A percentile compares a stretch with the other conserved stretches of the same genome.
Evolutionary conservation across 2,113 vertebrate species (phyloP).

Genomic region (Heterotis niloticus): DNA sequence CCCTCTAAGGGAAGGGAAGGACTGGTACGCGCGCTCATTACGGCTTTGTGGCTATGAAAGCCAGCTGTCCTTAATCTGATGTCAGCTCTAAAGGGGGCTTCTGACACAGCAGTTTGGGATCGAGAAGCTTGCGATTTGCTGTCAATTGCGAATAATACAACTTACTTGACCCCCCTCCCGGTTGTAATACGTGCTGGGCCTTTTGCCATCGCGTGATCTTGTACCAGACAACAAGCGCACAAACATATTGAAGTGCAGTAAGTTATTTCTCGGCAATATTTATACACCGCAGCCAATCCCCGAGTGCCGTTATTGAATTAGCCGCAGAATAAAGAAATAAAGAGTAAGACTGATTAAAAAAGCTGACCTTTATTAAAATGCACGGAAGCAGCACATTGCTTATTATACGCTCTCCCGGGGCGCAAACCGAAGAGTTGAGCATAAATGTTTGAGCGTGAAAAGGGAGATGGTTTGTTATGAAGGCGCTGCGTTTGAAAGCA

Average conservation of each 20-base stretch:
- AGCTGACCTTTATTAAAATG: slow-evolving; percentile 68
- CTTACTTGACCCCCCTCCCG: slow-evolving; percentile 3
- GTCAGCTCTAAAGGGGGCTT: neutral
- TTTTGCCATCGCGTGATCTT: slow-evolving; percentile 5
- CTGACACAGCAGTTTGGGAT: neutral
- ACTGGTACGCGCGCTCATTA: neutral
- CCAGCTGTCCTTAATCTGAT: neutral
- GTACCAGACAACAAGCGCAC: neutral
- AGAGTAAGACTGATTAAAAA: slow-evolving; percentile 60
- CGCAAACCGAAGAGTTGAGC: slow-evolving; percentile 41
- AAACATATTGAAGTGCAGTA: neutral
- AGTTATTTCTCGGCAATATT: slow-evolving; percentile 9
- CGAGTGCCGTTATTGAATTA: slow-evolving; percentile 55
- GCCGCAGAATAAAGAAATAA: slow-evolving; percentile 56
- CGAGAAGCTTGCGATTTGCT: neutral
- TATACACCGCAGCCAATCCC: slow-evolving; percentile 30
- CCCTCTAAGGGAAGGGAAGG: slow-evolving; percentile 39
- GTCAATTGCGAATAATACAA: neutral
- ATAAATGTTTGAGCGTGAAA: slow-evolving; percentile 38
- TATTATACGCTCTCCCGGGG: slow-evolving; percentile 41
- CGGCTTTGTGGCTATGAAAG: slow-evolving; percentile 13
- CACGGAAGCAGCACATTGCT: slow-evolving; percentile 46
- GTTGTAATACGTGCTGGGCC: neutral
- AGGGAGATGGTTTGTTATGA: slow-evolving; percentile 31
- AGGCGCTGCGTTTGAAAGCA: slow-evolving; percentile 34